A percentile compares a stretch with the other conserved stretches of the same genome.
These are phyloP conservation scores for Lamprologus sp. DNA, from an alignment of 2,113 vertebrate genomes.

Conservation along the genomic window DNA sequence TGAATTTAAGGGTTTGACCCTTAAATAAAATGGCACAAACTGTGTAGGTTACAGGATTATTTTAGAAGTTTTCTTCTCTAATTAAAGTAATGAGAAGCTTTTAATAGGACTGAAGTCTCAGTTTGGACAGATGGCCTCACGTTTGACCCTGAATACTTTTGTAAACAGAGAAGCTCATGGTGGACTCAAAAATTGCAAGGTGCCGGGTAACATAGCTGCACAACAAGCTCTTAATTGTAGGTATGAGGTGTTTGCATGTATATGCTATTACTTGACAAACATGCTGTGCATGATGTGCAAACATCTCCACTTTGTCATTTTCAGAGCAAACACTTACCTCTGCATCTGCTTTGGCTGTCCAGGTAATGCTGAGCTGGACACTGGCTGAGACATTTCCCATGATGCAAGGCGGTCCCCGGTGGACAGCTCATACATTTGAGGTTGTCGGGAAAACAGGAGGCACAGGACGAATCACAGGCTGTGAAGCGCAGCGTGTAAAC, in stretches of 20 bases:
- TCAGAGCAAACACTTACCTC: conserved; percentile 61
- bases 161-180: background rate
- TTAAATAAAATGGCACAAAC: background rate
- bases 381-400: conserved; percentile 74
- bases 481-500: background rate
- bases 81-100: background rate
- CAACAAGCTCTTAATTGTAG: background rate
- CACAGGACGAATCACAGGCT: conserved; percentile 84
- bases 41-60: background rate
- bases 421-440: conserved; percentile 77
- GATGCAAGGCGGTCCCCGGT: conserved; percentile 63
- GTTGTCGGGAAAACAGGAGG: conserved; percentile 75
- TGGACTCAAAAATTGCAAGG: background rate
- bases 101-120: background rate
- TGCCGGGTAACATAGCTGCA: background rate
- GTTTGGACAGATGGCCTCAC: background rate
- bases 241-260: background rate
- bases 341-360: conserved; percentile 68
- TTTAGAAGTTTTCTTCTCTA: background rate
- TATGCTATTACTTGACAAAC: background rate
- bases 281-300: background rate
- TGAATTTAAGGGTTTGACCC: background rate
- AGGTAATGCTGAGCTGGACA: conserved; percentile 77
- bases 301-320: background rate
- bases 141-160: background rate